Base-by-base conservation (phyloP, 1,140 invertebrate species). In the Meloidogyne floridensis region DNA sequence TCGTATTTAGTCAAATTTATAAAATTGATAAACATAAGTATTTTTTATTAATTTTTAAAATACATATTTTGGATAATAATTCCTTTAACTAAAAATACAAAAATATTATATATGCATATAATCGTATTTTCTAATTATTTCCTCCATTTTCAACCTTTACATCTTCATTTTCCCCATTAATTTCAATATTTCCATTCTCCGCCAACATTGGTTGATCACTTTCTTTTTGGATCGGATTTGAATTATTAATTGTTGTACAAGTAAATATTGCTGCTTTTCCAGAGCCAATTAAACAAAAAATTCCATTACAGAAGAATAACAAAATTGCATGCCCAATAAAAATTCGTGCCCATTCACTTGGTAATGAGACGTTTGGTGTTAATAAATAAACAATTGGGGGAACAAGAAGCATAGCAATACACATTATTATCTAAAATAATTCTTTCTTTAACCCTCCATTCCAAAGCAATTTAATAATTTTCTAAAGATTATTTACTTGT, bases 391-490 rank as follows among this genome's bases (percentile, higher is more conserved):
- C 81, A 47, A 82, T 47, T 32, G 81, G 15, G 10, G 81, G 81
- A 7, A 82, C 81, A 51, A 32, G n/a, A 54, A 82, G 59, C 81
- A 82, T 82, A 32, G 81, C 5, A n/a, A 82, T 51, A 43, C 81
- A 82, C 81, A 82, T 82, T 71, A 82, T 82, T 47, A 82, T 43
- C 81, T 82, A 15, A 80, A 81, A 54, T n/a, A 77, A 43, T 47
- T 47, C 3, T 11, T 8, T 42, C 20, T 20, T 5, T 5, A 32
- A 75, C 15, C 20, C 20, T 20, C 20, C 20, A 20, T 32, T 75
- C n/a, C 18, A 75, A n/a, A 71, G 0, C 18, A 18, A 75, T 18
- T 6, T 18, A 75, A 43, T 11, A n/a, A 73, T 54, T 11, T 6
- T 43, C 32, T 77, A 42, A 18, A 11, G 2, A 42, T 72, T 53